phyloP scores from a whole-genome alignment of 2,797 vertebrate genomes.

The Myiotriccus ornatus region DNA sequence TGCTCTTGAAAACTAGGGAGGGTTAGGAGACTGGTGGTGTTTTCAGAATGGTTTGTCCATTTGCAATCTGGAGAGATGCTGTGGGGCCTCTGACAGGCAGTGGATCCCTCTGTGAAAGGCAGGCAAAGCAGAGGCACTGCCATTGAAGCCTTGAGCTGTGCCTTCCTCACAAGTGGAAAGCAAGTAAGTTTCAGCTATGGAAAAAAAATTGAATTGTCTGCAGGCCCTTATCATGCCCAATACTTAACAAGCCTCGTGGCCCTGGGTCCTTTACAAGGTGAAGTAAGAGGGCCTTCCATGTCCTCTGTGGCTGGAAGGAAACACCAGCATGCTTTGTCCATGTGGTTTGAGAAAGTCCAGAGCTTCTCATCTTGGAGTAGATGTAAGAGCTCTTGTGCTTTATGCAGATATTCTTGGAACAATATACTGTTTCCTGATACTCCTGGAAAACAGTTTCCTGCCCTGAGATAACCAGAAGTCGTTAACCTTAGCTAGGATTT shows the following conservation, averaged over 20 bases:
- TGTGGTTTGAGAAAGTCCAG: neutral
- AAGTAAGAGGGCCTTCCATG: neutral
- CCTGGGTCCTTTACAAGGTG: neutral
- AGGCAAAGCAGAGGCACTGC: neutral
- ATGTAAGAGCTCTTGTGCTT: neutral
- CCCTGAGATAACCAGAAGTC: neutral
- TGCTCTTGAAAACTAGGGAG: neutral
- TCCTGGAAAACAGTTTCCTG: slow-evolving; percentile 17
- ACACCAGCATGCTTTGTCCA: neutral
- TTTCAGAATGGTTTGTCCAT: neutral
- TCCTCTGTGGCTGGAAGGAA: neutral
- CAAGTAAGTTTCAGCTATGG: neutral
- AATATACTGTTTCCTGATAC: slow-evolving; percentile 3
- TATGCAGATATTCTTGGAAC: neutral
- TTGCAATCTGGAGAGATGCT: neutral
- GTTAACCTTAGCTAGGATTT: neutral
- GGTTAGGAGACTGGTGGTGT: neutral
- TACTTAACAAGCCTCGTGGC: neutral
- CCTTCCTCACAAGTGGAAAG: neutral
- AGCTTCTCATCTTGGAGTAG: neutral
- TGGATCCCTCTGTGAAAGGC: neutral
- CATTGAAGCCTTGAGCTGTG: neutral
- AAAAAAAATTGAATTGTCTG: neutral
- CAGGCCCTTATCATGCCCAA: neutral
- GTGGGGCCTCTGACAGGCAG: neutral